Evolutionary conservation across 2,797 vertebrate species (phyloP), one percentile per base, ranked within the genome.

Genomic region (Columba guinea): DNA sequence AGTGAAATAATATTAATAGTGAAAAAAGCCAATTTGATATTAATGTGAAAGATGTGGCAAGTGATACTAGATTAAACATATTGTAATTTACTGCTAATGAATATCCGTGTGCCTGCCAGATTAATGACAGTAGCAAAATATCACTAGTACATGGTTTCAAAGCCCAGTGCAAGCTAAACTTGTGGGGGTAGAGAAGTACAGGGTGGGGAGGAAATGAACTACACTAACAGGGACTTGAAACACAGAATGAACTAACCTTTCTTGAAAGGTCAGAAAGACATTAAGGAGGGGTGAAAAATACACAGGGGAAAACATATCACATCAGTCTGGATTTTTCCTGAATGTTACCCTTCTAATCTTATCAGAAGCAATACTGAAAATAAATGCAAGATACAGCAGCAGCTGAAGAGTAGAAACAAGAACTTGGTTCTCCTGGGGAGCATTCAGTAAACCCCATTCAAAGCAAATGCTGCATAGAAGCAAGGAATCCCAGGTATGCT

Each of bases 61-160:
- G 91, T 20, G 46, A 79, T 78, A 94, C 73, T 69, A 74, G 81
- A 91, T 84, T 86, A 93, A 93, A 93, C 68, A 49, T 60, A 62
- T 26, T 65, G 30, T 85, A 90, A 90, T 95, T 82, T 87, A 85
- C 27, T 51, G 44, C 68, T 94, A 90, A 81, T 71, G 70, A 93
- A 35, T 88, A 88, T 13, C 46, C 23, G n/a, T 8, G 34, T 94
- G 91, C 35, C 19, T 44, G 22, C 13, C 59, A 91, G 62, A 70
- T 90, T 92, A 94, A 90, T 59, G 35, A 71, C 65, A 60, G 85
- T 41, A 95, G 52, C 26, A 89, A 69, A 94, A 93, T 32, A 70
- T 83, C 87, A 81, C 21, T 63, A 96, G 77, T n/a, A 81, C 71
- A 51, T 19, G 9, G n/a, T 89, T 97, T 93, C 65, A 52, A 89